Percentiles rank a stretch among this genome's conserved stretches.
phyloP scores from a whole-genome alignment of 2,888 invertebrate genomes.

The Drosophila phalerata region DNA sequence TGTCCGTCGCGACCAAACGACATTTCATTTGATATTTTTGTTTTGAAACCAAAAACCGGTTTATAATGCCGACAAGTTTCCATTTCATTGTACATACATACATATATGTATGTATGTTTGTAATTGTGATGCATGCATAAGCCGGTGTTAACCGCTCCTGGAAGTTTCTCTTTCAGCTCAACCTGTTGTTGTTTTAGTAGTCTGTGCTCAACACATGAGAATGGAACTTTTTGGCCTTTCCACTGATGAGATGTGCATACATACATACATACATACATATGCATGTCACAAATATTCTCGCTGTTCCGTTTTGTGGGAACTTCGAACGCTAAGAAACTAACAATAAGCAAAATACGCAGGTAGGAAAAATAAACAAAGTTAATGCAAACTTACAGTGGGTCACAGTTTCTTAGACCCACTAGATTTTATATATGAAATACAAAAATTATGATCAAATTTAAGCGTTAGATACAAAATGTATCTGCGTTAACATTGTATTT shows the following conservation, averaged over 20 bases:
- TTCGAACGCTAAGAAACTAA: slow-evolving; percentile 8
- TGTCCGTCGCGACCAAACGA: slow-evolving; percentile 4
- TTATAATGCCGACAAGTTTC: slow-evolving; percentile 67
- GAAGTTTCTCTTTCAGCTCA: slow-evolving; percentile 21
- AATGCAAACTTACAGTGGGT: neutral
- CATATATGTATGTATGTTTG: neutral
- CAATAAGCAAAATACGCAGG: neutral
- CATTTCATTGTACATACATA: slow-evolving; percentile 56
- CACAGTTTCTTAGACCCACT: too few species aligned
- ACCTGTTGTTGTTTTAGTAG: slow-evolving; percentile 29
- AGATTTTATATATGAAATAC: too few species aligned
- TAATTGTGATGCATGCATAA: slow-evolving; percentile 18
- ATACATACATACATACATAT: too few species aligned
- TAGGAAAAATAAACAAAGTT: slow-evolving; percentile 1
- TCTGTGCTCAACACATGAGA: neutral
- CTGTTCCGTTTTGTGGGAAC: neutral
- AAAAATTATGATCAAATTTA: too few species aligned
- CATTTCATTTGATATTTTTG: slow-evolving; percentile 51
- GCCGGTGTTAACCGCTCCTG: slow-evolving; percentile 20
- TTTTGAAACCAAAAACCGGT: slow-evolving; percentile 60
- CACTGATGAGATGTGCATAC: neutral
- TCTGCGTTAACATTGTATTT: too few species aligned
- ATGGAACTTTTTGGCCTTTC: slow-evolving; percentile 1
- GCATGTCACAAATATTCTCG: slow-evolving; percentile 3
- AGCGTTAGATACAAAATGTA: too few species aligned